phyloP scores from a whole-genome alignment of 2,113 vertebrate genomes.

The Neotragus moschatus region DNA sequence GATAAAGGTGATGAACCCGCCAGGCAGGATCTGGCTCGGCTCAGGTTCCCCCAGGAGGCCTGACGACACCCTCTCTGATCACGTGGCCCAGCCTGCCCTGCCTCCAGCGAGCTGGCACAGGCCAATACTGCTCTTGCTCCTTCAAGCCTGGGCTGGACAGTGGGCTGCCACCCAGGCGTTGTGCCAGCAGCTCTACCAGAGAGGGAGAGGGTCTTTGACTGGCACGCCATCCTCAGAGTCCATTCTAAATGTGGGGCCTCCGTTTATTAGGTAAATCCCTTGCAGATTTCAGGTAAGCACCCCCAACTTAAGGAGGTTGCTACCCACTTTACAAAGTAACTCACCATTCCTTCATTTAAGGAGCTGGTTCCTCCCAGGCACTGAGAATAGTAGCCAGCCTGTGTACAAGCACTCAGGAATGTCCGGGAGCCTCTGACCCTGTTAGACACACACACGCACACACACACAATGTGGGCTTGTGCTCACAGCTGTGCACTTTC shows the following conservation, averaged over 20 bases:
- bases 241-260: not conserved
- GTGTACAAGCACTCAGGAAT: not conserved
- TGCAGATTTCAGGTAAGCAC: not conserved
- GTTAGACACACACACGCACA: not conserved
- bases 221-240: not conserved
- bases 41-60: conserved; percentile 22
- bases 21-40: conserved; percentile 35
- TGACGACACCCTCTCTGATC: not conserved
- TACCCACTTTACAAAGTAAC: not conserved
- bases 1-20: not conserved
- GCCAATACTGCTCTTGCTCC: not conserved
- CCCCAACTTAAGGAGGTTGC: not conserved
- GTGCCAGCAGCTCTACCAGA: not conserved
- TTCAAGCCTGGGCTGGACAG: not conserved
- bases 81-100: not conserved
- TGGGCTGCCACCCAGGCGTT: not conserved
- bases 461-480: not conserved
- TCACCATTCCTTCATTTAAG: not conserved
- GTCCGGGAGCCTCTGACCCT: not conserved
- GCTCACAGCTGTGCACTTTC: not conserved
- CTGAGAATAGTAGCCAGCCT: not conserved
- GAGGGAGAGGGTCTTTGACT: not conserved
- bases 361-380: not conserved
- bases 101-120: not conserved
- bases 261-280: not conserved